Conservation (phyloP, 1,140 invertebrate species). For the Megalonaias nervosa region DNA sequence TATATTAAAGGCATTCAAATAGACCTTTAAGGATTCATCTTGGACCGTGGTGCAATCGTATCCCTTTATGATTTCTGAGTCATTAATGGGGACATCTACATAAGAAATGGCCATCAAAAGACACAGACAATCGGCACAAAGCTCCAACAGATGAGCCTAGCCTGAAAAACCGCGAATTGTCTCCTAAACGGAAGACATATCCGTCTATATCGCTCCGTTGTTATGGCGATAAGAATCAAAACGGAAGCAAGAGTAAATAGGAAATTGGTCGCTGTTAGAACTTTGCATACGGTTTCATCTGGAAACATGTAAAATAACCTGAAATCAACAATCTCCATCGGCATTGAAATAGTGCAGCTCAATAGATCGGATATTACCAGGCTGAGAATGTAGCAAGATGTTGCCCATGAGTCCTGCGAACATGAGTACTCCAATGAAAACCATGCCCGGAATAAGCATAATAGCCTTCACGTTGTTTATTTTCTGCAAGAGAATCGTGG, state of each 20-base stretch:
- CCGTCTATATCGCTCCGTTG: conserved; percentile 44
- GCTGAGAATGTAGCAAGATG: conserved; percentile 33
- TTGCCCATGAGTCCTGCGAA: conserved; percentile 46
- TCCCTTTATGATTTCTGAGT: background rate
- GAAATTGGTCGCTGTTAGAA: conserved; percentile 38
- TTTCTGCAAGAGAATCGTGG: background rate
- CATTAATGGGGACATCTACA: too few species aligned
- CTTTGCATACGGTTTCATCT: conserved; percentile 32
- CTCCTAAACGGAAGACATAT: conserved; percentile 39
- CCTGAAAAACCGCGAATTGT: background rate
- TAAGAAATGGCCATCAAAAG: background rate
- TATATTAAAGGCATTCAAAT: too few species aligned
- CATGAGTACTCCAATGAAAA: conserved; percentile 38
- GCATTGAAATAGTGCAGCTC: conserved; percentile 46
- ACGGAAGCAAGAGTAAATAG: conserved; percentile 40
- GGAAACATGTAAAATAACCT: conserved; percentile 37
- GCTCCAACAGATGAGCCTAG: background rate
- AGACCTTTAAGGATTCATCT: too few species aligned
- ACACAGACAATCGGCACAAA: background rate
- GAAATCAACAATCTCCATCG: conserved; percentile 40
- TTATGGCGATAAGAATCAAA: conserved; percentile 38
- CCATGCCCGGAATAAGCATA: conserved; percentile 30
- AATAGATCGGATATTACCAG: conserved; percentile 42
- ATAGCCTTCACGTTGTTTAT: conserved; percentile 37
- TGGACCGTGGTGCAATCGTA: too few species aligned